These are phyloP conservation scores for Sparus aurata DNA, from an alignment of 2,797 vertebrate species.

Conservation along the genomic window DNA sequence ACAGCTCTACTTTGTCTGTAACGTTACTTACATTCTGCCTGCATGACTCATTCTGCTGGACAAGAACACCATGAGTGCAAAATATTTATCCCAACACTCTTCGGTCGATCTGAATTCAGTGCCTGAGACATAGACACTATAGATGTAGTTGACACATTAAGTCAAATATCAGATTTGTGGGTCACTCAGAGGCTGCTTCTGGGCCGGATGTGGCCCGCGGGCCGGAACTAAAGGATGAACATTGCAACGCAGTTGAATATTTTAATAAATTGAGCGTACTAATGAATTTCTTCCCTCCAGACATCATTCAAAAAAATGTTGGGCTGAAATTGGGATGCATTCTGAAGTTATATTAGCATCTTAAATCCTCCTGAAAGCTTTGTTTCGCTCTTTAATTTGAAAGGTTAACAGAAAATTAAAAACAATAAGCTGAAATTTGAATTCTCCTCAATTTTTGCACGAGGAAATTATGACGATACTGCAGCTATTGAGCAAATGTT, in stretches of 20 bases:
- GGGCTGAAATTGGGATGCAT: background rate
- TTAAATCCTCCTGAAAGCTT: background rate
- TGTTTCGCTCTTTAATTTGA: background rate
- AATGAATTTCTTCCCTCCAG: background rate
- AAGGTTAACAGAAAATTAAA: background rate
- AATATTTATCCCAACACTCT: background rate
- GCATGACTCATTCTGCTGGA: conserved; percentile 22
- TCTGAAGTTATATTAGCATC: background rate
- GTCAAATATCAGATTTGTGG: too few species aligned
- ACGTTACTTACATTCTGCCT: conserved; percentile 14
- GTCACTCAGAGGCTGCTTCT: too few species aligned
- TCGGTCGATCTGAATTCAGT: background rate
- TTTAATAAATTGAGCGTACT: background rate
- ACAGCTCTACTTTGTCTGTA: conserved; percentile 20
- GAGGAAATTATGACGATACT: background rate
- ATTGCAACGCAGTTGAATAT: background rate
- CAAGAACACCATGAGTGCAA: conserved; percentile 7
- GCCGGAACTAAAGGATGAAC: background rate
- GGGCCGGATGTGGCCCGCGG: too few species aligned
- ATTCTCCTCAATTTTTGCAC: background rate
- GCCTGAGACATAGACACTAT: too few species aligned
- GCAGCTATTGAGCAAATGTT: background rate
- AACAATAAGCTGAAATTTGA: background rate
- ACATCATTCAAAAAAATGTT: background rate
- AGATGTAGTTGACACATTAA: too few species aligned